Percentiles rank a stretch among this genome's conserved stretches.
phyloP scores from a whole-genome alignment of 1,140 invertebrate species.

The Hesperophylax magnus region DNA sequence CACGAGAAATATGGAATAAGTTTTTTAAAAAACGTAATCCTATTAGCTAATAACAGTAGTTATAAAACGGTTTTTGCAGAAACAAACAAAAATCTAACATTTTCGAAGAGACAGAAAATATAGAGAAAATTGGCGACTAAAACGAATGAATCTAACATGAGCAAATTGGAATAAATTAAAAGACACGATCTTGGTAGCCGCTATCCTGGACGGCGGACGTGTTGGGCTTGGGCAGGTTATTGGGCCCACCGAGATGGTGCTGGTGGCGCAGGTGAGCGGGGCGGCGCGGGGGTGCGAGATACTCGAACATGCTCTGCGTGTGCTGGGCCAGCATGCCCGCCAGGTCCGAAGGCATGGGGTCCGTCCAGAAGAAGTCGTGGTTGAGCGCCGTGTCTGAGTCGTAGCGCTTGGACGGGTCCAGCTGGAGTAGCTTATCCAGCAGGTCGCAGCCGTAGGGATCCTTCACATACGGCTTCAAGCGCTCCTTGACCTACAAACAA shows the following conservation, averaged over 20 bases:
- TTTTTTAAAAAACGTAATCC: too few relatives aligned
- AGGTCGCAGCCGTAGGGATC: slow-evolving; percentile 94
- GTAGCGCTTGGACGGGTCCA: slow-evolving; percentile 93
- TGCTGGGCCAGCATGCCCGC: slow-evolving; percentile 95
- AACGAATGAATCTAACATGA: too few relatives aligned
- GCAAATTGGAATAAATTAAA: slow-evolving; percentile 65
- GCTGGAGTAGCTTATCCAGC: slow-evolving; percentile 90
- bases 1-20: too few relatives aligned
- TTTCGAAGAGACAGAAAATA: too few relatives aligned
- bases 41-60: too few relatives aligned
- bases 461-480: slow-evolving; percentile 93
- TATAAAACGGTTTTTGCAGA: too few relatives aligned
- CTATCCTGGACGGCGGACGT: slow-evolving; percentile 73
- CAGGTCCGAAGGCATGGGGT: slow-evolving; percentile 94
- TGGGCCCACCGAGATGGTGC: slow-evolving; percentile 75
- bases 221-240: slow-evolving; percentile 64
- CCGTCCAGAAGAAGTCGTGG: slow-evolving; percentile 98
- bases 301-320: slow-evolving; percentile 96
- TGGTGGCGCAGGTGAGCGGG: slow-evolving; percentile 79
- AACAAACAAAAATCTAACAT: too few relatives aligned
- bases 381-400: slow-evolving; percentile 95
- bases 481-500: slow-evolving; percentile 77
- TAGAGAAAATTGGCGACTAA: too few relatives aligned
- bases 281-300: slow-evolving; percentile 79
- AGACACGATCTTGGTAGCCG: slow-evolving; percentile 84